Conservation (phyloP, 2,888 invertebrate genomes). For the Macroteleia sp. region DNA sequence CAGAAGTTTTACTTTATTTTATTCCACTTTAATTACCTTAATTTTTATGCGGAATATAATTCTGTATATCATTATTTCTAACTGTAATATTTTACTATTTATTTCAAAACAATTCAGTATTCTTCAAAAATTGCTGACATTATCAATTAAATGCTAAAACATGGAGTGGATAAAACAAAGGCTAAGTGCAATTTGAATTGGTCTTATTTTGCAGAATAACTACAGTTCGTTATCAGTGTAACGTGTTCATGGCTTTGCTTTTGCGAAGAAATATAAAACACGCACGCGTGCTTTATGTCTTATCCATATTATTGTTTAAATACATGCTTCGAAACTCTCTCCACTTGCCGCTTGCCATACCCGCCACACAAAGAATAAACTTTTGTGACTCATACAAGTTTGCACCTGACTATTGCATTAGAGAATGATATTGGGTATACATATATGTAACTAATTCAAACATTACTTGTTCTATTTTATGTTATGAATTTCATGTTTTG, state of each 20-base stretch:
- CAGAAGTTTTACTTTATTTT: too few species aligned
- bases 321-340: constrained; percentile 52
- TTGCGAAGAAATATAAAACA: constrained; percentile 41
- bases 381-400: constrained; percentile 48
- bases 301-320: constrained; percentile 55
- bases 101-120: too few species aligned
- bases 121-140: too few species aligned
- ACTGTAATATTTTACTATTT: too few species aligned
- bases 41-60: too few species aligned
- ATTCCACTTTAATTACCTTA: too few species aligned
- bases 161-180: constrained; percentile 14
- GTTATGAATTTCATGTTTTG: too few species aligned
- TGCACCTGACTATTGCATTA: constrained; percentile 39
- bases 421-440: too few species aligned
- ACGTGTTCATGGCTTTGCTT: constrained; percentile 30
- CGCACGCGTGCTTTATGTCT: constrained; percentile 43
- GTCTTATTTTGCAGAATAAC: constrained; percentile 21
- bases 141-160: background rate
- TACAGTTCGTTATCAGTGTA: constrained; percentile 38
- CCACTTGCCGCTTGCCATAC: constrained; percentile 12
- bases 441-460: background rate
- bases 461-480: too few species aligned
- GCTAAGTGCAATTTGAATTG: constrained; percentile 8
- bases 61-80: too few species aligned
- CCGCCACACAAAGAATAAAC: constrained; percentile 49